Conservation (phyloP, 2,888 invertebrate species). For the Drosophila mercatorum region DNA sequence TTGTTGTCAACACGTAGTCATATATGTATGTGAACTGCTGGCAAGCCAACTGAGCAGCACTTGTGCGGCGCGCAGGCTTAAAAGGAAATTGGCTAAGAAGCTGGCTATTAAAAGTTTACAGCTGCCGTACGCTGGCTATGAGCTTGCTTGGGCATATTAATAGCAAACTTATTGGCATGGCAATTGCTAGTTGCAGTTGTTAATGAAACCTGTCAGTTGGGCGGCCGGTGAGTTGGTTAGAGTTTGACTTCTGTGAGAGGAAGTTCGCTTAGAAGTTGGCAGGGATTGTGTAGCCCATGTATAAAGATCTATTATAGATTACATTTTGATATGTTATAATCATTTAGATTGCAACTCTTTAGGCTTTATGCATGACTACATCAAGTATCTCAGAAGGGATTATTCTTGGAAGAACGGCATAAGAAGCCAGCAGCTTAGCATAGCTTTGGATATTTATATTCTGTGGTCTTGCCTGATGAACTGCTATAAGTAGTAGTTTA, state of each 20-base stretch:
- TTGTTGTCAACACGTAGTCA: constrained; percentile 75
- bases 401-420: too few relatives aligned
- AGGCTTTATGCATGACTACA: too few relatives aligned
- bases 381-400: too few relatives aligned
- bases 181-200: not conserved
- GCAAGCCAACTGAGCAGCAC: constrained; percentile 28
- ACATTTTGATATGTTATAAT: not conserved
- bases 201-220: not conserved
- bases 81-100: constrained; percentile 17
- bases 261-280: not conserved
- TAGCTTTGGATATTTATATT: too few relatives aligned
- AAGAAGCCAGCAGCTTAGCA: too few relatives aligned
- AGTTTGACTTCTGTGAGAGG: not conserved
- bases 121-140: not conserved
- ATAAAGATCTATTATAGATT: not conserved
- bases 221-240: not conserved
- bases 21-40: constrained; percentile 71
- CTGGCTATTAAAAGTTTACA: not conserved
- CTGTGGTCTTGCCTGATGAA: too few relatives aligned
- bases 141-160: not conserved
- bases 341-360: not conserved
- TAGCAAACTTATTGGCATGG: not conserved
- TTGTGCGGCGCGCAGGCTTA: constrained; percentile 1
- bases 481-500: too few relatives aligned
- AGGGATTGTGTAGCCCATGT: not conserved